Percentiles rank a stretch among this genome's conserved stretches.
Conservation (phyloP, 2,797 vertebrate species). For the Crypturellus tataupa region DNA sequence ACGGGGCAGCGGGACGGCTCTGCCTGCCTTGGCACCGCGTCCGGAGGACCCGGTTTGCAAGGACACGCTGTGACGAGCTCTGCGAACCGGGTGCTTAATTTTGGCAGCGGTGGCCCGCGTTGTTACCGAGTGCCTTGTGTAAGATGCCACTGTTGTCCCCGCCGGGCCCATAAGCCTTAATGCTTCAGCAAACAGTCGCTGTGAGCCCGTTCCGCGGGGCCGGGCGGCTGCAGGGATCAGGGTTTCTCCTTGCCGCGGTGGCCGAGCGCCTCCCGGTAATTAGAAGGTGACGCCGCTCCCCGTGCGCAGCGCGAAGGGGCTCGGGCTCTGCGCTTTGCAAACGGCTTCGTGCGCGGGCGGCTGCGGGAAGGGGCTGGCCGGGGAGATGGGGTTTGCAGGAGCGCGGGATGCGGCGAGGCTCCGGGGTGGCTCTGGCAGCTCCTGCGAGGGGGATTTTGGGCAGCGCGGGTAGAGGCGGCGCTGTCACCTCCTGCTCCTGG, state of each 20-base stretch:
- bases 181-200: slow-evolving; percentile 3
- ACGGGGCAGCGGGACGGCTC: accelerated
- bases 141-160: not conserved
- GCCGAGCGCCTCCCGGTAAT: slow-evolving; percentile 46
- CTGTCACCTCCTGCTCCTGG: not conserved
- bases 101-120: not conserved
- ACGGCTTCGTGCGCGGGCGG: slow-evolving; percentile 50
- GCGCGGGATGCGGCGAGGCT: slow-evolving; percentile 5
- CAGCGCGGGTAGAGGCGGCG: accelerated
- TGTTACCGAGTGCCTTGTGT: not conserved
- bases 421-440: not conserved
- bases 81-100: not conserved
- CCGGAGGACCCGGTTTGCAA: not conserved
- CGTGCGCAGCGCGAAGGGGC: slow-evolving; percentile 38
- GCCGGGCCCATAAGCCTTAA: not conserved
- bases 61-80: not conserved
- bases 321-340: slow-evolving; percentile 41
- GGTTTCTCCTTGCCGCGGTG: not conserved
- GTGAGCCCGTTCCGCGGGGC: slow-evolving; percentile 47
- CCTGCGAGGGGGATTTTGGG: accelerated
- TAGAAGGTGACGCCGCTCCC: slow-evolving; percentile 57
- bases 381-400: not conserved
- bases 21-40: too few relatives aligned
- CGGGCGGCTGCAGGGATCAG: not conserved
- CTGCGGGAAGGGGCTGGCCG: slow-evolving; percentile 6